Evolutionary conservation across 2,797 vertebrate species (phyloP).

Genomic region (Cephalopachus bancanus): DNA sequence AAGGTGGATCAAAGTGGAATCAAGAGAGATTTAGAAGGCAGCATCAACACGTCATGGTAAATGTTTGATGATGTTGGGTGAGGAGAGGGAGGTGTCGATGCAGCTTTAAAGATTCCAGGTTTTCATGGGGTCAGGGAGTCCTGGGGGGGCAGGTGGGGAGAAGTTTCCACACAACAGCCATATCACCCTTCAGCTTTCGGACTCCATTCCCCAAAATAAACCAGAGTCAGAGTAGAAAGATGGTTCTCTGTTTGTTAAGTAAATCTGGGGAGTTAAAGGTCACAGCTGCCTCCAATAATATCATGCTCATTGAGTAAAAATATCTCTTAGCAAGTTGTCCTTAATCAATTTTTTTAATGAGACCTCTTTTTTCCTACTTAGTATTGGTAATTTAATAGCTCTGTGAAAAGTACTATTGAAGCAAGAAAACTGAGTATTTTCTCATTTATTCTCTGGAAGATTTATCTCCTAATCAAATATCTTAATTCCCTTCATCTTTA

Average conservation of each 20-base stretch:
- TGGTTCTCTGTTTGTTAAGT: slow-evolving; percentile 63
- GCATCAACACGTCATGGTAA: too few relatives aligned
- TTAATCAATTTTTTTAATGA: slow-evolving; percentile 73
- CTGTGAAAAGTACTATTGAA: slow-evolving; percentile 55
- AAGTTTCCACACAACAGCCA: too few relatives aligned
- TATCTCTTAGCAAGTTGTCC: slow-evolving; percentile 71
- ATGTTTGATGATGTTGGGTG: too few relatives aligned
- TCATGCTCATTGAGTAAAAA: slow-evolving; percentile 60
- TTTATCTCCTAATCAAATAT: slow-evolving; percentile 65
- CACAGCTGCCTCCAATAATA: slow-evolving; percentile 60
- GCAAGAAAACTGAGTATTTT: slow-evolving; percentile 59
- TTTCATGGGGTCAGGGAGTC: too few relatives aligned
- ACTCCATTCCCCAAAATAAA: slow-evolving; percentile 29
- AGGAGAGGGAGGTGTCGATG: too few relatives aligned
- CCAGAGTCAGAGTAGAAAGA: slow-evolving; percentile 37
- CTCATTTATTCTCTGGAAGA: slow-evolving; percentile 65
- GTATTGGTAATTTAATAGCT: slow-evolving; percentile 75
- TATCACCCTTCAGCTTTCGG: slow-evolving; percentile 1
- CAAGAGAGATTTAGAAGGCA: too few relatives aligned
- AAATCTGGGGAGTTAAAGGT: slow-evolving; percentile 64
- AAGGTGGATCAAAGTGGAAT: too few relatives aligned
- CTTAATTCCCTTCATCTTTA: slow-evolving; percentile 31
- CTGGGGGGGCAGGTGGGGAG: too few relatives aligned
- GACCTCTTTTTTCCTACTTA: slow-evolving; percentile 55
- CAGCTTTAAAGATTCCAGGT: too few relatives aligned